Evolutionary conservation across 2,797 vertebrate genomes (phyloP).

Genomic region (Rhinophrynus dorsalis): DNA sequence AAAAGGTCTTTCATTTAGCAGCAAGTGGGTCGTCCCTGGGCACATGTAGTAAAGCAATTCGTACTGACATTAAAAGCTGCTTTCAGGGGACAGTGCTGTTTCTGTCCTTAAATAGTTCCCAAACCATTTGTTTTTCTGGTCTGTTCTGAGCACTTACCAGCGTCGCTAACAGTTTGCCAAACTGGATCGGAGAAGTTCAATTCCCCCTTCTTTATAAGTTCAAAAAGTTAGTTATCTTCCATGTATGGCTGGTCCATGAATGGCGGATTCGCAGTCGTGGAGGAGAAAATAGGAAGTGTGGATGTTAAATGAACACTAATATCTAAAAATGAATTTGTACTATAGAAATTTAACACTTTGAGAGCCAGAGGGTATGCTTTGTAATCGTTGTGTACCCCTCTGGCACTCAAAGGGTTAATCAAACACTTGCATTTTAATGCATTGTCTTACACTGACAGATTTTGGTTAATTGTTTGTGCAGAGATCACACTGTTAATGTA

Average conservation of each 20-base stretch:
- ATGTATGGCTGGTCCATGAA: conserved; percentile 76
- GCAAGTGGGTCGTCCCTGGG: background rate
- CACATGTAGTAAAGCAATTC: background rate
- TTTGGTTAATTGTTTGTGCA: too few relatives aligned
- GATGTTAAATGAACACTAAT: too few relatives aligned
- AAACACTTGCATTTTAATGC: too few relatives aligned
- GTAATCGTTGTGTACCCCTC: too few relatives aligned
- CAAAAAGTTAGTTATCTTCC: conserved; percentile 74
- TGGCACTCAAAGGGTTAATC: too few relatives aligned
- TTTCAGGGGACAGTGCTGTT: background rate
- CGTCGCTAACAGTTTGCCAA: conserved; percentile 73
- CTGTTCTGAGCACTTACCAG: conserved; percentile 62
- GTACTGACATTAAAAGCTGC: conserved; percentile 15
- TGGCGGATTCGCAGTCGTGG: conserved; percentile 58
- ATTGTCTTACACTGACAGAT: too few relatives aligned
- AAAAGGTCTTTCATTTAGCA: conserved; percentile 14
- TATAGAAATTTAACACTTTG: too few relatives aligned
- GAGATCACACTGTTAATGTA: too few relatives aligned
- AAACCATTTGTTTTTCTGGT: background rate
- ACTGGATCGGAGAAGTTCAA: conserved; percentile 66
- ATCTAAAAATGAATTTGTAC: too few relatives aligned
- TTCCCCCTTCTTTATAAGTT: conserved; percentile 72
- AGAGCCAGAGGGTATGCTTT: too few relatives aligned
- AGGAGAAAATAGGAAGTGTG: too few relatives aligned
- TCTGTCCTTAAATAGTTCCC: background rate